Base-by-base conservation (phyloP, 2,888 invertebrate genomes). In the Drosophila anomalata region DNA sequence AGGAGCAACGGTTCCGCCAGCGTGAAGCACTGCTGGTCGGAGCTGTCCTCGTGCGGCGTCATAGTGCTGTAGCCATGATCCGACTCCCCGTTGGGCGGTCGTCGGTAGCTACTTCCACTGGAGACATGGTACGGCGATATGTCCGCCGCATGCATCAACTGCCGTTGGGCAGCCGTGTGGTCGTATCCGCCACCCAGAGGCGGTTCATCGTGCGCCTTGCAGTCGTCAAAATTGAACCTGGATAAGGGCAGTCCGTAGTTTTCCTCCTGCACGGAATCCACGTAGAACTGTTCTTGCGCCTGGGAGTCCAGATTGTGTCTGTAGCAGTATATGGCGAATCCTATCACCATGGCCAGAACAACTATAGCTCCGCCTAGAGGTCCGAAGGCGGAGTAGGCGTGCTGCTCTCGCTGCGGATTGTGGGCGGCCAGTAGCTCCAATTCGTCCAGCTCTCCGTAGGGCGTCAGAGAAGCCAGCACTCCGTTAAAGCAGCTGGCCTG, bases 11-110 rank as follows among this genome's bases (percentile, higher is more conserved):
- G 94, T 81, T 95, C 95, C 51, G 94, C 94, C 8, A 95, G 93
- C 20, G 95, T 95, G 78, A 96, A 95, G 8, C 95, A 95, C 76
- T 96, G 94, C 78, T 96, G 96, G 89, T 97, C 97, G 85, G 97
- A 97, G 1, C 96, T 96, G 89, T 97, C 97, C 88, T 97, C 97
- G 82, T 97, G 97, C 1, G 96, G 97, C 0, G 97, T 97, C 97
- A 97, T 97, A 0, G 97, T 97, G 3, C 97, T 97, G 91, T 98
- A 98, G 2, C 98, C 98, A 89, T 98, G 97, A 92, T 98, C 98
- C n/a, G 97, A 97, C 73, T 92, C 92, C 14, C 91, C 91, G 75
- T 92, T 92, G 3, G 96, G 94, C 17, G 96, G 94, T 31, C 96
- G 93, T 42, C 96, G 93, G 90, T 97, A 97, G 61, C 90, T 91